Conservation (phyloP, 2,113 vertebrate genomes). For the human (Homo sapiens) region DNA sequence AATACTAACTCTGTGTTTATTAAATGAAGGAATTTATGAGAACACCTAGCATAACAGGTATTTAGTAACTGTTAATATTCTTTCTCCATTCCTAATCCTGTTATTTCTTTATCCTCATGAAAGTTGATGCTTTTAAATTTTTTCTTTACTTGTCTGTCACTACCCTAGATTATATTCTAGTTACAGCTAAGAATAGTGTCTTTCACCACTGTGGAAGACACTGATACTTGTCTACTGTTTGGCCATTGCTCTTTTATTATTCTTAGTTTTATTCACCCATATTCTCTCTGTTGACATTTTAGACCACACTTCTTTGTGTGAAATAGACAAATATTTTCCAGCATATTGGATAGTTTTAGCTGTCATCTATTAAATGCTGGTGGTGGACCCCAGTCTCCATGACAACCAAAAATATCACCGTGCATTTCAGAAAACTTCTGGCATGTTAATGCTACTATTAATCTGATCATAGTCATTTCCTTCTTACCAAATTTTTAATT, state of each 20-base stretch:
- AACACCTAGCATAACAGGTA: background rate
- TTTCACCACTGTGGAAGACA: background rate
- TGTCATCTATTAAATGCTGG: background rate
- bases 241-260: background rate
- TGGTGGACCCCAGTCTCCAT: background rate
- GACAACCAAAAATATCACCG: background rate
- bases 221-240: background rate
- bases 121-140: background rate
- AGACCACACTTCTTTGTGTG: background rate
- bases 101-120: background rate
- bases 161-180: background rate
- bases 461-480: background rate
- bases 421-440: background rate
- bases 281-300: constrained; percentile 20
- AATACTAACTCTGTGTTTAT: constrained; percentile 3
- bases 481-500: background rate
- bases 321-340: background rate
- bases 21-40: constrained; percentile 8
- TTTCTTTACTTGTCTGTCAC: background rate
- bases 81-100: background rate
- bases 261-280: background rate
- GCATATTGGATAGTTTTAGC: background rate
- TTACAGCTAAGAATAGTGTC: background rate
- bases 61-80: background rate
- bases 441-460: background rate